Base-by-base conservation (phyloP, 2,888 invertebrate genomes). In the Polymixis flavicincta region DNA sequence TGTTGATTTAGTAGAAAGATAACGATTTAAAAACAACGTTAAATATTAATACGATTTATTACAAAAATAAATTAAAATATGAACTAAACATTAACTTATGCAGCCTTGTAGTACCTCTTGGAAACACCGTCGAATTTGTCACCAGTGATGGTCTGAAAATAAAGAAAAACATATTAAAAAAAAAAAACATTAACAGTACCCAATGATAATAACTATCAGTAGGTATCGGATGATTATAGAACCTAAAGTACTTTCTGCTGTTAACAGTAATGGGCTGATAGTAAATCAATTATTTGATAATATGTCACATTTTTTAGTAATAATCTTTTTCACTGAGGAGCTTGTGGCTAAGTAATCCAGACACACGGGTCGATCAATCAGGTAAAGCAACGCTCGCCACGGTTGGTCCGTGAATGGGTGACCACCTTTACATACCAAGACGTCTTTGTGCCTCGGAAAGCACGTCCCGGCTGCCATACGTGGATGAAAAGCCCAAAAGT, bases 91-190 rank as follows among this genome's bases (percentile, higher is more conserved):
- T 71, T 71, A 76, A 76, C 48, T 82, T 86, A 89, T 52, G 85
- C 79, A 37, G 88, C 86, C 61, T 87, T 88, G 82, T 92, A 92
- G 78, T 83, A 88, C 77, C 89, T 87, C 74, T 85, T 85, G 8
- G 91, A 88, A n/a, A 79, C 75, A 14, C 92, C 92, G 75, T 91
- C 88, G 88, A 89, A 92, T 8, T 60, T 64, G 37, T 76, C 76
- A 22, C 70, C 50, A 52, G 88, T 89, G 66, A 92, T 83, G 0
- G 86, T 85, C 92, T 92, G 89, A 66, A 90, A 90, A 48, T 65
- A 72, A 83, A 71, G 66, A 59, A 11, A n/a, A 45, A 52, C 14
- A 37, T 11, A 63, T 32, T 59, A 54, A 54, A 48, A 57, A 65
- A 57, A 65, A 63, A 28, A 52, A 42, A 37, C 2, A 28, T 25